These are phyloP conservation scores for Grapholita molesta DNA, from an alignment of 1,140 invertebrate species.

Conservation along the genomic window DNA sequence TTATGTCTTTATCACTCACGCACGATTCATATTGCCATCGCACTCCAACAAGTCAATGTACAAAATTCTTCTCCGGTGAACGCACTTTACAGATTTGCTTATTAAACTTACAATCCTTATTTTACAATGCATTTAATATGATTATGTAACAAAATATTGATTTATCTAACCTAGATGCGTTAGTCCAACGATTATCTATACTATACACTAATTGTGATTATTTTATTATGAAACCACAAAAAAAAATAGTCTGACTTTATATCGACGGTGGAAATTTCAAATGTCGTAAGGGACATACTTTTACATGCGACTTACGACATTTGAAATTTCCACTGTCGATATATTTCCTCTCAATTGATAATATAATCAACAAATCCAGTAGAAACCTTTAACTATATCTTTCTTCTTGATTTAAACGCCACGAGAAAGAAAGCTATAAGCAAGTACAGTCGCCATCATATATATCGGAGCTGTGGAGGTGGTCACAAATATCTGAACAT, in stretches of 20 bases:
- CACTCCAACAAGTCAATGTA: background rate
- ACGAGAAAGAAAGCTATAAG: too few relatives aligned
- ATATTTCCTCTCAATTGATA: background rate
- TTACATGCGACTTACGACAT: too few relatives aligned
- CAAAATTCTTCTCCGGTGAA: background rate
- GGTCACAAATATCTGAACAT: too few relatives aligned
- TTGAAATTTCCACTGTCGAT: background rate
- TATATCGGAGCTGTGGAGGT: too few relatives aligned
- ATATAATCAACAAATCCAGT: too few relatives aligned
- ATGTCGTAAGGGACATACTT: too few relatives aligned
- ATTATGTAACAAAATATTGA: slow-evolving; percentile 18
- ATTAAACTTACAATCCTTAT: background rate
- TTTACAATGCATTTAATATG: background rate
- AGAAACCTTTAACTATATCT: too few relatives aligned
- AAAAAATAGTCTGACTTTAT: too few relatives aligned
- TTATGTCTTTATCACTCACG: background rate
- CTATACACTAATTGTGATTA: background rate
- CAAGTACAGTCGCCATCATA: too few relatives aligned
- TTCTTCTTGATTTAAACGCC: too few relatives aligned
- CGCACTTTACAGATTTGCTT: background rate
- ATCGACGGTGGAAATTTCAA: too few relatives aligned
- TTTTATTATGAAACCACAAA: too few relatives aligned
- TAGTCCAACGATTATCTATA: background rate
- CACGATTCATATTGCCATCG: background rate
- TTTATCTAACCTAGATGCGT: background rate